A percentile compares a stretch with the other conserved stretches of the same genome.
These are phyloP conservation scores for Tigriopus japonicus DNA, from an alignment of 1,140 invertebrate genomes.

Conservation along the genomic window DNA sequence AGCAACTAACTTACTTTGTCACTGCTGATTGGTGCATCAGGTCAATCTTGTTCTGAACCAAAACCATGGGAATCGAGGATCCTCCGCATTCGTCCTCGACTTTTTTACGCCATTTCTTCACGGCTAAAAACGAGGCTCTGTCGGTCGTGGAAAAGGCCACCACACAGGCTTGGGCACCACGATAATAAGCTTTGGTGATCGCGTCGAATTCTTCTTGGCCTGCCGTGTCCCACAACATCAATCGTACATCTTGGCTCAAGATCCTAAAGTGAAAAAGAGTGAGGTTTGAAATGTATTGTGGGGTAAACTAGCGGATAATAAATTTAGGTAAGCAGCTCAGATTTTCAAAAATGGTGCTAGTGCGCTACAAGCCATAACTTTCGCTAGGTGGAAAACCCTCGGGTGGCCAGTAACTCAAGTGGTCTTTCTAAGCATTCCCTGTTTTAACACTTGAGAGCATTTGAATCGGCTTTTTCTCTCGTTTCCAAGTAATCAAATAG, in stretches of 20 bases:
- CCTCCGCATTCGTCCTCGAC: constrained; percentile 84
- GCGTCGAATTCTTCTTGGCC: constrained; percentile 96
- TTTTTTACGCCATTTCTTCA: constrained; percentile 28
- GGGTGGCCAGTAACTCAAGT: no score
- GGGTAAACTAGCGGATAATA: no score
- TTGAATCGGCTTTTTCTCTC: no score
- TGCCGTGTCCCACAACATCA: constrained; percentile 93
- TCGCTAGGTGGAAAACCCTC: no score
- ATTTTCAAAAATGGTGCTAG: no score
- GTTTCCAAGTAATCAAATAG: no score
- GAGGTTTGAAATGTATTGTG: no score
- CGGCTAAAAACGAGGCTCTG: constrained; percentile 62
- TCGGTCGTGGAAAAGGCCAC: constrained; percentile 86
- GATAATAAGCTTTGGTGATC: constrained; percentile 91
- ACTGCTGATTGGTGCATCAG: constrained; percentile 75
- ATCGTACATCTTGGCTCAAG: constrained; percentile 71
- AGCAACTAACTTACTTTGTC: constrained; percentile 47
- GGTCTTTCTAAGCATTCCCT: no score
- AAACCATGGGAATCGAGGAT: constrained; percentile 71
- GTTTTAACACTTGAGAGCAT: no score
- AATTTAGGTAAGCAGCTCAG: no score
- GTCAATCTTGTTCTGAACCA: constrained; percentile 95
- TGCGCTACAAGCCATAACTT: no score
- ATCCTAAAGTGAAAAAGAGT: constrained; percentile 53
- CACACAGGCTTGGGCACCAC: constrained; percentile 88